Base-by-base conservation (phyloP, 53 echinoderm and acorn worm species). In the Paracentrotus lividus region DNA sequence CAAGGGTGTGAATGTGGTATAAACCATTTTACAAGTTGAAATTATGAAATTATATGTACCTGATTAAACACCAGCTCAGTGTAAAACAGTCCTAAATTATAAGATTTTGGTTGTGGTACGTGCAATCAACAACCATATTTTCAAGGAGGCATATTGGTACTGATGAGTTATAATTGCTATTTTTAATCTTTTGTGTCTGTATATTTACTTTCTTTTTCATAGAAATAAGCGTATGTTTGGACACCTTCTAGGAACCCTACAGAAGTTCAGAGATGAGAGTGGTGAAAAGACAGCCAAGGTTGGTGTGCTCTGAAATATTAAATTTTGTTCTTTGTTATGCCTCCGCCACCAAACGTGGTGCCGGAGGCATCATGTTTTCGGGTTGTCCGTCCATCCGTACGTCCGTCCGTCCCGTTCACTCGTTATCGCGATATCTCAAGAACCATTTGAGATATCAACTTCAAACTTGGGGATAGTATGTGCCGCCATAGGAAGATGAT, bases 181-280 rank as follows among this genome's bases (percentile, higher is more conserved):
- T 47, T 29, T 42, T 59, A n/a, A 1, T 52, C 49, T 31, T 38
- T 54, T 16, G 8, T 93, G 26, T 65, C 61, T n/a, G n/a, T n/a
- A n/a, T n/a, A n/a, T n/a, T n/a, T n/a, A n/a, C n/a, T n/a, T n/a
- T n/a, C n/a, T n/a, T n/a, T 21, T 23, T 57, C 95, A 1, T 94
- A 98, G 98, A 94, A 98, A 98, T 85, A 94, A 95, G 86, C 95
- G 98, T 32, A 98, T 98, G 98, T 98, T 98, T 96, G 98, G 98
- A 85, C 97, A 96, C 87, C 95, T 98, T n/a, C 68, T 98, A 23
- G 98, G 98, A 72, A 98, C 98, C 49, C 95, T 98, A 90, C 97
- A 98, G 92, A 97, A 97, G 88, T 98, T 98, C 93, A 96, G 97
- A 78, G 93, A 96, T 81, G 98, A 98, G 75, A 92, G 95, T 26